Evolutionary conservation across 2,113 vertebrate genomes (phyloP).

Genomic region (Apistogramma diplotaenia): DNA sequence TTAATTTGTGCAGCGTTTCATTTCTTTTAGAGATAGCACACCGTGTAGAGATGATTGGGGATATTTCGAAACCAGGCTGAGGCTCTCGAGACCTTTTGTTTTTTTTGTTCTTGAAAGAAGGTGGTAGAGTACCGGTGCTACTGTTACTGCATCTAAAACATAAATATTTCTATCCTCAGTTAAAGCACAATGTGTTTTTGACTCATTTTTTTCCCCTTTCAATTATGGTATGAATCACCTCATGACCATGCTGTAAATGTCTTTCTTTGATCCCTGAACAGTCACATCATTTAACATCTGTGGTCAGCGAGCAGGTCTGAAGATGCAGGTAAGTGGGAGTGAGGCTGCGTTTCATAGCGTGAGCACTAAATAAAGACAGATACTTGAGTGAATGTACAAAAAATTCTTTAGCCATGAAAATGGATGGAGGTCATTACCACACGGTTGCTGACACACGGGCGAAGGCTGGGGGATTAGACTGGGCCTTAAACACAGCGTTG

Average conservation of each 20-base stretch:
- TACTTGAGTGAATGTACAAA: too few relatives aligned
- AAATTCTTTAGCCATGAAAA: too few relatives aligned
- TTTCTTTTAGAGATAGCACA: neutral
- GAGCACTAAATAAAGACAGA: too few relatives aligned
- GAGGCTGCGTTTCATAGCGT: too few relatives aligned
- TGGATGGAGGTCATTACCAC: too few relatives aligned
- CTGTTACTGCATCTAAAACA: neutral
- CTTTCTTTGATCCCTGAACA: neutral
- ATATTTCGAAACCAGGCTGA: neutral
- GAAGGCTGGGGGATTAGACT: too few relatives aligned
- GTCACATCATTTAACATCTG: neutral
- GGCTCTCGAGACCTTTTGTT: neutral
- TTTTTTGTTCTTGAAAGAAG: neutral
- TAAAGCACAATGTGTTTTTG: neutral
- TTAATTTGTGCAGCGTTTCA: neutral
- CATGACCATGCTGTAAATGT: neutral
- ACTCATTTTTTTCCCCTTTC: neutral
- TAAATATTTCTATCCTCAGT: neutral
- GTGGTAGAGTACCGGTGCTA: fast-evolving
- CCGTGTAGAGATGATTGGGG: neutral
- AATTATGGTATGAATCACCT: neutral
- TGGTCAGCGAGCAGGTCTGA: too few relatives aligned
- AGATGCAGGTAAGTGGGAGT: too few relatives aligned
- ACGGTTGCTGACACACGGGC: too few relatives aligned
- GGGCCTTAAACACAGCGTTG: too few relatives aligned